Evolutionary conservation across 2,888 invertebrate species (phyloP).

Genomic region (Pollenia labialis): DNA sequence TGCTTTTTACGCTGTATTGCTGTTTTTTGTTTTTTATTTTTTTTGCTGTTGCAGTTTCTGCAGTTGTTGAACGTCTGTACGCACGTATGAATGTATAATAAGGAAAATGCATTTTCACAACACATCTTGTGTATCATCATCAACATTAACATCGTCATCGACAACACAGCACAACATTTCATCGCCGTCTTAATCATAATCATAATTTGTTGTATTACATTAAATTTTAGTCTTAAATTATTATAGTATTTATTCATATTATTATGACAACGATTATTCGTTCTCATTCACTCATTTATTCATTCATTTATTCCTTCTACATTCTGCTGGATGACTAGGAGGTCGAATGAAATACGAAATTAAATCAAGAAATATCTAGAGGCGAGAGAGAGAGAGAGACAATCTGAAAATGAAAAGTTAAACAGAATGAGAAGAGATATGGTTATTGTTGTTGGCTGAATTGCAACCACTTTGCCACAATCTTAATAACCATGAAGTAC

Average conservation of each 20-base stretch:
- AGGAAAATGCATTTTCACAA: conserved; percentile 54
- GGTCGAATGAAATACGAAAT: neutral
- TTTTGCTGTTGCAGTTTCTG: conserved; percentile 12
- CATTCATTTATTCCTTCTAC: conserved; percentile 43
- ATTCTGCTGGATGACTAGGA: conserved; percentile 38
- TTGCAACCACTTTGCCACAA: conserved; percentile 81
- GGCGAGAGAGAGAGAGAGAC: neutral
- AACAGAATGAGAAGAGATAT: conserved; percentile 59
- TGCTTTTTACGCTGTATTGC: conserved; percentile 57
- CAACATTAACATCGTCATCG: conserved; percentile 22
- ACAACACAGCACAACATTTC: conserved; percentile 22
- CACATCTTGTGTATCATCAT: conserved; percentile 6
- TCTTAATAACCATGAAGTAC: conserved; percentile 83
- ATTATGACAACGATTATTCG: conserved; percentile 48
- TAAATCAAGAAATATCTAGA: conserved; percentile 28
- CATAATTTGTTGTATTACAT: conserved; percentile 54
- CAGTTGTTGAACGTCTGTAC: conserved; percentile 26
- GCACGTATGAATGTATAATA: conserved; percentile 15
- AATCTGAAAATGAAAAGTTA: conserved; percentile 57
- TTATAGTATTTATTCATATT: conserved; percentile 46
- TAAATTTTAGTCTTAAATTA: conserved; percentile 60
- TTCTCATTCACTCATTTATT: conserved; percentile 6
- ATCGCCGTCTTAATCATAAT: conserved; percentile 8
- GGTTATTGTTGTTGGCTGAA: conserved; percentile 71
- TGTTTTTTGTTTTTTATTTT: conserved; percentile 37